Conservation (phyloP, 1,140 invertebrate genomes). For the Saxidomus purpurata region DNA sequence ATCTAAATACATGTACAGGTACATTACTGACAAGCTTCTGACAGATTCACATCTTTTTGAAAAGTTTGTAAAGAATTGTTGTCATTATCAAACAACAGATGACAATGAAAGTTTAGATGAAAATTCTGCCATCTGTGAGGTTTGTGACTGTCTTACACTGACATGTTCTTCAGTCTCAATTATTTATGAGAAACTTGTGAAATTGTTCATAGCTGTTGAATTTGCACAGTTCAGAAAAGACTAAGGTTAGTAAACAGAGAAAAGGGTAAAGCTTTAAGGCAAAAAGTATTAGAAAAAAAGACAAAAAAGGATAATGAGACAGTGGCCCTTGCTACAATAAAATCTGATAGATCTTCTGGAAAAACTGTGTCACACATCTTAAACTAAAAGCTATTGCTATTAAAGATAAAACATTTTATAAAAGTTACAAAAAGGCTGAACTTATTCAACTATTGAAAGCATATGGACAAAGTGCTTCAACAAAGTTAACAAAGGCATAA, state of each 20-base stretch:
- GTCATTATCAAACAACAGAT: too few species aligned
- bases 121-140: not conserved
- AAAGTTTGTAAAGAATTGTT: not conserved
- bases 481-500: not conserved
- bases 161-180: too few species aligned
- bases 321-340: conserved; percentile 2
- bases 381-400: not conserved
- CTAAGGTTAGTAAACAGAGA: conserved; percentile 24
- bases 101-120: not conserved
- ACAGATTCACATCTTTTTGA: not conserved
- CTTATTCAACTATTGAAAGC: not conserved
- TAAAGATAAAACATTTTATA: not conserved
- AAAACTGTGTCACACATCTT: conserved; percentile 42
- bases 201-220: conserved; percentile 28
- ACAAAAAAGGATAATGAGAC: not conserved
- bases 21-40: not conserved
- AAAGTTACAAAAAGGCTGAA: not conserved
- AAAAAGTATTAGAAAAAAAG: conserved; percentile 31
- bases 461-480: not conserved
- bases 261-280: conserved; percentile 31
- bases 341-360: conserved; percentile 5
- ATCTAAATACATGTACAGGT: not conserved
- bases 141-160: not conserved
- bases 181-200: conserved; percentile 26
- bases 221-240: conserved; percentile 40